phyloP scores from a whole-genome alignment of 2,113 vertebrate species.

The Oxygymnocypris stewartii region DNA sequence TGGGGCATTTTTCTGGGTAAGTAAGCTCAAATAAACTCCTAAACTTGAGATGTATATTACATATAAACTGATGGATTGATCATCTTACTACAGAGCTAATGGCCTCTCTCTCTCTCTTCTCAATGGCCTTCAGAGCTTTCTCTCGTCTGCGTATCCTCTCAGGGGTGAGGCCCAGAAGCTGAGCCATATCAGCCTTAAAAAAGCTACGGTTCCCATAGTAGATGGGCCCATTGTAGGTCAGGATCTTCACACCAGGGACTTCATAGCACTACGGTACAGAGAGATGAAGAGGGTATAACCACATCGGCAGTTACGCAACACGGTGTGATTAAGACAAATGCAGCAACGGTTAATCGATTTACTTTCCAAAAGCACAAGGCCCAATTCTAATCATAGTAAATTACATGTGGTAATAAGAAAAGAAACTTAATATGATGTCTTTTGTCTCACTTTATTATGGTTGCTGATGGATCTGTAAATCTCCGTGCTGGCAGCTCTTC shows the following conservation, averaged over 20 bases:
- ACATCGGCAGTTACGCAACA: background rate
- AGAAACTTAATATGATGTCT: background rate
- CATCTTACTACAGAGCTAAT: constrained; percentile 78
- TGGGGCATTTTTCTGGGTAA: background rate
- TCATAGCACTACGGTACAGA: constrained; percentile 78
- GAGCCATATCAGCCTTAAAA: constrained; percentile 79
- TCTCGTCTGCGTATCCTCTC: constrained; percentile 74
- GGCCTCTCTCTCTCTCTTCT: constrained; percentile 73
- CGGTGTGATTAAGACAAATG: background rate
- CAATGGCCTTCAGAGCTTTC: constrained; percentile 72
- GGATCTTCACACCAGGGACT: constrained; percentile 84
- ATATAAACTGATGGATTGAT: background rate
- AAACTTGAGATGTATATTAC: background rate
- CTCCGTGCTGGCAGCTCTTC: constrained; percentile 82
- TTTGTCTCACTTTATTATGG: constrained; percentile 77
- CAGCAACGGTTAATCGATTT: background rate
- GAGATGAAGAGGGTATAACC: background rate
- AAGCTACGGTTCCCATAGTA: constrained; percentile 89
- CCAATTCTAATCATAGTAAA: constrained; percentile 24
- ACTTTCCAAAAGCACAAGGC: background rate
- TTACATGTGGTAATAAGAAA: constrained; percentile 18
- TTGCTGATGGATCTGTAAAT: constrained; percentile 81
- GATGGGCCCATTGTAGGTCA: constrained; percentile 85
- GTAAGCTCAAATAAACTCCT: too few species aligned
- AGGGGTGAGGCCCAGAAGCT: constrained; percentile 77